Evolutionary conservation across 2,113 vertebrate species (phyloP).

Genomic region (Corythornis vintsioides): DNA sequence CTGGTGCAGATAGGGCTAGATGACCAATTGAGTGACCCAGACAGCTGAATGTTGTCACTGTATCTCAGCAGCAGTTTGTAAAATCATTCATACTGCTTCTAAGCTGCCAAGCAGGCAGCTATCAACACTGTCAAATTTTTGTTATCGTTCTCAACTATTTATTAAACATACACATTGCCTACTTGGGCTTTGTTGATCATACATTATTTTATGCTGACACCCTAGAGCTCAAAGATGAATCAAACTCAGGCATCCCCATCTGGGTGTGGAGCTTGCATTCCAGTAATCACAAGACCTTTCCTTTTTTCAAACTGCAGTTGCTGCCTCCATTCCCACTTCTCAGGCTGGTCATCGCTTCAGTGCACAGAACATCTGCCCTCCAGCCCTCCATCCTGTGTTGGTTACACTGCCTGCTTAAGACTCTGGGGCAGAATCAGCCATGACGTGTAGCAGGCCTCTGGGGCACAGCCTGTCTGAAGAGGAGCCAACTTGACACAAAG

Average conservation of each 20-base stretch:
- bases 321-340: not conserved
- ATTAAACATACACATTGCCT: not conserved
- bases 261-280: not conserved
- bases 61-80: not conserved
- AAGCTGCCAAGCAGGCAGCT: not conserved
- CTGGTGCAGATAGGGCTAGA: not conserved
- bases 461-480: not conserved
- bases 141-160: not conserved
- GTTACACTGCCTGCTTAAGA: not conserved
- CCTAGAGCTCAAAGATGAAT: not conserved
- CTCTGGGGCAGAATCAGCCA: not conserved
- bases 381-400: not conserved
- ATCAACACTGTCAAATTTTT: conserved; percentile 24
- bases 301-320: conserved; percentile 59
- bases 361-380: not conserved
- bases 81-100: conserved; percentile 2
- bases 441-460: not conserved
- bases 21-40: conserved; percentile 8
- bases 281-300: conserved; percentile 36
- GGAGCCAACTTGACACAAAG: not conserved
- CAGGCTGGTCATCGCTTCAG: not conserved
- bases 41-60: conserved; percentile 33
- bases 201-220: not conserved
- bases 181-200: not conserved
- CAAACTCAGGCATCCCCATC: not conserved